Conservation (phyloP, 2,797 vertebrate genomes). For the Brachymystax lenok region DNA sequence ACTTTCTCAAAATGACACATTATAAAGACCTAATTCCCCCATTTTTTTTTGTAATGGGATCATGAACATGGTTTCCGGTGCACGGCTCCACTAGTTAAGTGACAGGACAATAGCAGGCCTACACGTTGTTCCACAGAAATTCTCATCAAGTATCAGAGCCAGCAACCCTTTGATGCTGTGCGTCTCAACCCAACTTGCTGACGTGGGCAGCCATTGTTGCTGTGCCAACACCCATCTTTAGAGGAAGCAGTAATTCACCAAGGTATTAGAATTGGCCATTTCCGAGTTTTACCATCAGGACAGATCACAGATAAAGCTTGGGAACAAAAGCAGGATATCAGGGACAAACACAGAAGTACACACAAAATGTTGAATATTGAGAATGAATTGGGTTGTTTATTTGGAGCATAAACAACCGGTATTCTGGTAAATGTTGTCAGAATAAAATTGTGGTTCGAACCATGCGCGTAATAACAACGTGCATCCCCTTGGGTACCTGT, state of each 20-base stretch:
- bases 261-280: conserved; percentile 57
- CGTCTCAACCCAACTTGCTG: conserved; percentile 56
- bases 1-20: neutral
- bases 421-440: neutral
- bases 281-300: conserved; percentile 30
- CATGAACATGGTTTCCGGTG: conserved; percentile 54
- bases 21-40: conserved; percentile 10
- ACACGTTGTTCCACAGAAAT: conserved; percentile 28
- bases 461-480: neutral
- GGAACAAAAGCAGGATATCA: conserved; percentile 68
- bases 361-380: conserved; percentile 44
- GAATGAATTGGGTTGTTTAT: conserved; percentile 53
- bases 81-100: conserved; percentile 1
- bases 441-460: neutral
- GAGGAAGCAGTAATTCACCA: conserved; percentile 70
- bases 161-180: conserved; percentile 53
- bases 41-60: conserved; percentile 47
- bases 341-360: conserved; percentile 57
- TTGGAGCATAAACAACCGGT: conserved; percentile 31
- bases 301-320: conserved; percentile 45
- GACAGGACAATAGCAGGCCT: conserved; percentile 54
- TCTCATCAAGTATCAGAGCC: conserved; percentile 1
- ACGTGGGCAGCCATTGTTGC: conserved; percentile 65
- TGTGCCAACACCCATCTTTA: conserved; percentile 49
- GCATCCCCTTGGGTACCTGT: too few relatives aligned